phyloP scores from a whole-genome alignment of 1,140 invertebrate genomes.

The Aphelenchoides fujianensis region DNA sequence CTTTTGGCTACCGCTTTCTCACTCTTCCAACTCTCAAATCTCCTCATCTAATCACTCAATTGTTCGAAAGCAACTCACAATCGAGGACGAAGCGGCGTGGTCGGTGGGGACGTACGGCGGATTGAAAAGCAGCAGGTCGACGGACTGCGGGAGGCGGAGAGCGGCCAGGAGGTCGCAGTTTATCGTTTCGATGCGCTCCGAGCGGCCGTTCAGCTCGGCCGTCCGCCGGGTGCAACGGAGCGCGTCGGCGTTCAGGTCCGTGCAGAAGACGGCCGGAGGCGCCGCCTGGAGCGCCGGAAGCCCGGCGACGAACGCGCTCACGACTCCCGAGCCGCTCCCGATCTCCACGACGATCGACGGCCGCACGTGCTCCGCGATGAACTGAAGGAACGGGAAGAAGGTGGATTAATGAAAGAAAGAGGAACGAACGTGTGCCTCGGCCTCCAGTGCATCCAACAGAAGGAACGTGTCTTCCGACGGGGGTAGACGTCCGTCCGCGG shows the following conservation, averaged over 20 bases:
- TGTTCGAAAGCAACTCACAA: too few species aligned
- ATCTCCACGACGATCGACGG: slow-evolving; percentile 80
- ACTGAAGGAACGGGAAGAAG: slow-evolving; percentile 66
- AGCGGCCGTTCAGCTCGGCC: slow-evolving; percentile 65
- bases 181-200: slow-evolving; percentile 19
- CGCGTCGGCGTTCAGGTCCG: slow-evolving; percentile 78
- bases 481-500: slow-evolving; percentile 76
- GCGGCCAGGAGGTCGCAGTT: slow-evolving; percentile 32
- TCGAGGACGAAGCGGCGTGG: too few species aligned
- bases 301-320: slow-evolving; percentile 79
- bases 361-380: slow-evolving; percentile 62
- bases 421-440: slow-evolving; percentile 68
- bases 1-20: too few species aligned
- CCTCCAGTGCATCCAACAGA: slow-evolving; percentile 85
- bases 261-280: slow-evolving; percentile 64
- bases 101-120: too few species aligned
- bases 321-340: slow-evolving; percentile 84
- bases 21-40: too few species aligned
- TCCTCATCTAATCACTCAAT: too few species aligned
- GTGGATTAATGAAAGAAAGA: slow-evolving; percentile 29
- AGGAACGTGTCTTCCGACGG: slow-evolving; percentile 93
- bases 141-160: too few species aligned
- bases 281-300: slow-evolving; percentile 65
- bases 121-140: too few species aligned
- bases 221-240: slow-evolving; percentile 72